Evolutionary conservation across 2,888 invertebrate genomes (phyloP).

Genomic region (Drosophila mimetica): DNA sequence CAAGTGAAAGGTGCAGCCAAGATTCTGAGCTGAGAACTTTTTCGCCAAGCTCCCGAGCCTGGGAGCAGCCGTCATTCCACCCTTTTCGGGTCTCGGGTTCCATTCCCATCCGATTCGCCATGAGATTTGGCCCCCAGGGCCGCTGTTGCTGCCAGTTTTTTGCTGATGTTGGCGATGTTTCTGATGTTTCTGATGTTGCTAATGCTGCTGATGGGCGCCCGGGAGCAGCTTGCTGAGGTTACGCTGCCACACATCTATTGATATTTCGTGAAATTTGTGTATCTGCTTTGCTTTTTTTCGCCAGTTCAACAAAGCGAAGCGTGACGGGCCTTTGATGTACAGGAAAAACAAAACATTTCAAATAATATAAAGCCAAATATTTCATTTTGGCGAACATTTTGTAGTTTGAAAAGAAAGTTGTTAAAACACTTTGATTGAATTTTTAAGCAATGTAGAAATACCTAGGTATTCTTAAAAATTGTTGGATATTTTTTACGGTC

Average conservation of each 20-base stretch:
- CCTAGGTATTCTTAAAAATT: no score
- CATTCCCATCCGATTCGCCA: slow-evolving; percentile 20
- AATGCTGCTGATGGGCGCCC: slow-evolving; percentile 9
- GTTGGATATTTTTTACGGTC: no score
- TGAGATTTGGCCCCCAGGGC: slow-evolving; percentile 27
- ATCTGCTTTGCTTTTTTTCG: slow-evolving; percentile 8
- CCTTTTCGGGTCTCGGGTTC: slow-evolving; percentile 13
- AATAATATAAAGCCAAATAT: not conserved
- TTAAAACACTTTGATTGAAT: not conserved
- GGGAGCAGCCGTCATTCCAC: slow-evolving; percentile 5
- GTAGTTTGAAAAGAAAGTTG: not conserved
- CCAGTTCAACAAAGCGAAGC: slow-evolving; percentile 27
- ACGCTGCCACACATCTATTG: slow-evolving; percentile 26
- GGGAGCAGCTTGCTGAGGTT: slow-evolving; percentile 8
- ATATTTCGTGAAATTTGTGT: slow-evolving; percentile 38
- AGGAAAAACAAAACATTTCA: not conserved
- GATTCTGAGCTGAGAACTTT: slow-evolving; percentile 23
- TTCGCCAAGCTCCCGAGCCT: slow-evolving; percentile 5
- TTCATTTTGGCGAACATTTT: not conserved
- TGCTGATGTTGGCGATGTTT: slow-evolving; percentile 7
- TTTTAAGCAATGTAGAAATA: no score
- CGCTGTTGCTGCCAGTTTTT: not conserved
- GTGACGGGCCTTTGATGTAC: slow-evolving; percentile 15
- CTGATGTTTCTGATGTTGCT: slow-evolving; percentile 8
- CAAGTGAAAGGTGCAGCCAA: slow-evolving; percentile 39